Base-by-base conservation (phyloP, 2,797 vertebrate species). In the Babyrousa celebensis region DNA sequence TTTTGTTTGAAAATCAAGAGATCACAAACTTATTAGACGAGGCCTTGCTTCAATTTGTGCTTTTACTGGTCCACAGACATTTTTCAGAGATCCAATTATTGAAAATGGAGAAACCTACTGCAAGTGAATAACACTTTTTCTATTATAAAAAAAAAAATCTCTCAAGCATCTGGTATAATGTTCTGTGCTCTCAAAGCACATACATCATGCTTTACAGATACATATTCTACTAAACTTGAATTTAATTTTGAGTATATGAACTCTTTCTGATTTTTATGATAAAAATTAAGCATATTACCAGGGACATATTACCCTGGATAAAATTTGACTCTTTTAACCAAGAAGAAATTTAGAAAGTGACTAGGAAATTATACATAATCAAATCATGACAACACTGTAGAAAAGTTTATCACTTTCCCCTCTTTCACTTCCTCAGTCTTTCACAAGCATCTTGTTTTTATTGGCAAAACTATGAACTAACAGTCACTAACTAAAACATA, bases 1-100 rank as follows among this genome's bases (percentile, higher is more conserved):
- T 65, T 85, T 85, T 94, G 9, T 75, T 87, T 65, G 36, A 95
- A 97, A 96, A 75, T 79, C 12, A 91, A 77, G 80, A 94, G 4
- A 87, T 89, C 83, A 54, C 58, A 96, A 89, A 71, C 32, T 2
- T 62, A 80, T 68, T 89, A 74, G 65, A 58, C n/a, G 43, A 89
- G 27, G 3, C 23, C 3, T 80, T 48, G 12, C 21, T 83, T 95
- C 14, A 71, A 80, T 85, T 67, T 90, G 25, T 77, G 20, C 40
- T 92, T 96, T 48, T 92, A 85, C 12, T 90, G 20, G 16, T 16
- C 11, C 29, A 89, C 2, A 68, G 56, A 91, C 9, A 43, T 65
- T 75, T 95, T 96, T 92, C 27, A 96, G 63, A 79, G 71, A 52
- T 71, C 23, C 85, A 62, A 85, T 85, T 92, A 40, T 27, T 82